Percentiles rank a stretch among this genome's conserved stretches.
phyloP scores from a whole-genome alignment of 23 tunicate genomes.

The Trididemnum miniatum region DNA sequence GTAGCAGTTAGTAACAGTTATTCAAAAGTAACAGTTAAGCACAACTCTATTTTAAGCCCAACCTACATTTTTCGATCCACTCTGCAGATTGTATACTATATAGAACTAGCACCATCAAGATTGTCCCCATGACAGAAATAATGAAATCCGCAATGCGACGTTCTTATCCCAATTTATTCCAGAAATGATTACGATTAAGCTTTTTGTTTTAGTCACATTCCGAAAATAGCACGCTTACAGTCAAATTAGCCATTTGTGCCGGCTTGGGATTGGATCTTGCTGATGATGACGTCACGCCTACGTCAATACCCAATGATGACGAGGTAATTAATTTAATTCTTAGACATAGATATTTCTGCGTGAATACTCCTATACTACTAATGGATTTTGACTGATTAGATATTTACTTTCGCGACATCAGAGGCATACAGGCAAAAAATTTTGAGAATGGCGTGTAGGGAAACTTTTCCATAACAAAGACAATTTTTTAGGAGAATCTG shows the following conservation, averaged over 20 bases:
- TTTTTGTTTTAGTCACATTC: background rate
- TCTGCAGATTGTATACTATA: too few relatives aligned
- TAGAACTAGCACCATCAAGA: too few relatives aligned
- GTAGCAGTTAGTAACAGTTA: too few relatives aligned
- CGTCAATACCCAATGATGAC: background rate
- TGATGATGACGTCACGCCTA: constrained; percentile 5
- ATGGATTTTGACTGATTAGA: too few relatives aligned
- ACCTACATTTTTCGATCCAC: too few relatives aligned
- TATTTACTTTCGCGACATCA: background rate
- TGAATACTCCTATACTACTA: background rate
- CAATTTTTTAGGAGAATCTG: too few relatives aligned
- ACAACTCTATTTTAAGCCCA: too few relatives aligned
- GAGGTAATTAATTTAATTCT: constrained; percentile 4
- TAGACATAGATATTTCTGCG: background rate
- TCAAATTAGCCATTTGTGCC: constrained; percentile 7
- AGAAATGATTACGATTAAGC: background rate
- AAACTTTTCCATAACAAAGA: too few relatives aligned
- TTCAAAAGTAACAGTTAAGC: too few relatives aligned
- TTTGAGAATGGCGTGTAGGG: background rate
- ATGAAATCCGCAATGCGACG: too few relatives aligned
- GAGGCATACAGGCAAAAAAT: background rate
- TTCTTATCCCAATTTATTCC: background rate
- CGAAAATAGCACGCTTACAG: background rate
- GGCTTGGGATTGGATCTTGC: constrained; percentile 5
- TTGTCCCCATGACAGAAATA: too few relatives aligned